phyloP scores from a whole-genome alignment of 2,113 vertebrate species.

The Bos taurus region DNA sequence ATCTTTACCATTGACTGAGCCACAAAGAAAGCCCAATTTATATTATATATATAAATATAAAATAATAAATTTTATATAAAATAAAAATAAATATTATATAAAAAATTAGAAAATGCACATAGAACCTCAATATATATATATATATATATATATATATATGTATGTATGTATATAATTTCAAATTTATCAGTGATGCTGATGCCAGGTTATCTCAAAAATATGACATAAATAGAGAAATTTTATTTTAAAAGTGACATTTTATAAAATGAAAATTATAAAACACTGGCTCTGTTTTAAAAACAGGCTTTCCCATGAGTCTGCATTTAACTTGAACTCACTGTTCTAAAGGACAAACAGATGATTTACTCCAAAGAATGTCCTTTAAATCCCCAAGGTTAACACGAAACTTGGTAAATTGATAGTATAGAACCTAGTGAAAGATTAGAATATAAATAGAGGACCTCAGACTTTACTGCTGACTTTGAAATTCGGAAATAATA shows the following conservation, averaged over 20 bases:
- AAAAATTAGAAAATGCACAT: neutral
- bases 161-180: neutral
- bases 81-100: neutral
- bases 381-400: conserved; percentile 24
- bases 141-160: neutral
- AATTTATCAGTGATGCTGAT: neutral
- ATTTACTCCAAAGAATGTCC: conserved; percentile 3
- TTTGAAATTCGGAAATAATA: conserved; percentile 4
- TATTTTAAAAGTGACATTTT: neutral
- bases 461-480: conserved; percentile 34
- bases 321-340: neutral
- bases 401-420: conserved; percentile 25
- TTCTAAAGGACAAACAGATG: conserved; percentile 22
- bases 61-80: neutral
- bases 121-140: neutral
- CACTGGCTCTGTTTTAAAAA: neutral
- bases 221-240: neutral
- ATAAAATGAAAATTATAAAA: neutral
- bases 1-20: neutral
- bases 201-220: neutral
- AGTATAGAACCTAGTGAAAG: conserved; percentile 6
- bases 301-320: neutral
- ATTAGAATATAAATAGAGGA: conserved; percentile 42
- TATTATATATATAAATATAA: neutral
- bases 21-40: neutral